A percentile compares a stretch with the other conserved stretches of the same genome.
phyloP scores from a whole-genome alignment of 2,888 invertebrate species.

The Andricus curvator region DNA sequence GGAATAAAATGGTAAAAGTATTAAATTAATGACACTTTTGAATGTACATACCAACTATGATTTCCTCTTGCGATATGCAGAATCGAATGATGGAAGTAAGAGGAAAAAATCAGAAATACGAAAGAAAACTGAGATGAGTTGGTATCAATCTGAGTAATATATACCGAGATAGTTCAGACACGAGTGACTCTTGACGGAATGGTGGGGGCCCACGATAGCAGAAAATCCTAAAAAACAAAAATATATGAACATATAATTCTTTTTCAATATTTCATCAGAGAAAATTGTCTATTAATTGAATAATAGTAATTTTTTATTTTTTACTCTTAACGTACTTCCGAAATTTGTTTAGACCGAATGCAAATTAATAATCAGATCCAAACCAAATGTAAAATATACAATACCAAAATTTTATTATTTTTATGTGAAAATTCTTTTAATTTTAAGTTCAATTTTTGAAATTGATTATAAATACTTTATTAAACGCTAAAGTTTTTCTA shows the following conservation, averaged over 20 bases:
- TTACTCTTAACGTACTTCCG: not conserved
- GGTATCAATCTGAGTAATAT: constrained; percentile 20
- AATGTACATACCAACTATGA: not conserved
- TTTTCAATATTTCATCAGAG: not conserved
- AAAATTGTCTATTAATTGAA: not conserved
- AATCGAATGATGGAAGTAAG: not conserved
- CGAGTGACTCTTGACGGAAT: not conserved
- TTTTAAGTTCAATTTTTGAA: too few species aligned
- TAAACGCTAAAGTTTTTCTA: too few species aligned
- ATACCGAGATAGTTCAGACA: constrained; percentile 19
- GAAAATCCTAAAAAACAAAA: constrained; percentile 2
- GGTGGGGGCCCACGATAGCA: constrained; percentile 15
- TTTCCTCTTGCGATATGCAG: constrained; percentile 6
- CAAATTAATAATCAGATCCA: not conserved
- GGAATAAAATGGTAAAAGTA: not conserved
- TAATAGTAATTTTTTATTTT: not conserved
- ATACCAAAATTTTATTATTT: not conserved
- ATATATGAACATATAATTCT: not conserved
- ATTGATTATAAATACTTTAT: too few species aligned
- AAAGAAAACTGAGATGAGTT: constrained; percentile 40
- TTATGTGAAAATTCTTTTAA: not conserved
- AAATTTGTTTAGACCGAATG: not conserved
- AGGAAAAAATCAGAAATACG: not conserved
- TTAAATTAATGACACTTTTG: not conserved
- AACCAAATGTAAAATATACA: not conserved